Conservation (phyloP, 2,797 vertebrate genomes). For the Pogoniulus pusillus region DNA sequence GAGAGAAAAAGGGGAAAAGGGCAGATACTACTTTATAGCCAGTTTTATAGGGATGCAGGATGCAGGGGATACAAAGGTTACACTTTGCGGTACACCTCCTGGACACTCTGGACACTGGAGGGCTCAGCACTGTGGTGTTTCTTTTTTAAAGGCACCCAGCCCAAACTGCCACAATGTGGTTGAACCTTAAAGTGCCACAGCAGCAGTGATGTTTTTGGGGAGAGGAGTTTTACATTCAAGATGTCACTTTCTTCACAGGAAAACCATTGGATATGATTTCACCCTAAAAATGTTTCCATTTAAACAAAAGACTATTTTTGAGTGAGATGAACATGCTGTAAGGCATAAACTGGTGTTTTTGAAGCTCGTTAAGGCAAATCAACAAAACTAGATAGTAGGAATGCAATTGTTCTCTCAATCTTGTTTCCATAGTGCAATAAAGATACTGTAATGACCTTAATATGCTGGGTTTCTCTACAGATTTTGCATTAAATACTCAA, state of each 20-base stretch:
- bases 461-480: slow-evolving; percentile 16
- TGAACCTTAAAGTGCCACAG: background rate
- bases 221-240: background rate
- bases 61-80: too few relatives aligned
- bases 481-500: slow-evolving; percentile 12
- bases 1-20: too few relatives aligned
- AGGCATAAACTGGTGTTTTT: background rate
- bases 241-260: background rate
- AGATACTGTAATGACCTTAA: background rate
- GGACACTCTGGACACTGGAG: too few relatives aligned
- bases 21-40: too few relatives aligned
- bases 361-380: background rate
- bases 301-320: background rate
- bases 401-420: background rate
- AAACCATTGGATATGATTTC: background rate
- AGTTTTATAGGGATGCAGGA: too few relatives aligned
- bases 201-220: background rate
- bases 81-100: too few relatives aligned
- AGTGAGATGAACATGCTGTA: background rate
- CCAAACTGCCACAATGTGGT: too few relatives aligned
- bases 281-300: background rate
- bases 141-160: too few relatives aligned
- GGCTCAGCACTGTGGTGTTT: too few relatives aligned
- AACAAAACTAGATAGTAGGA: background rate
- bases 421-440: background rate